Evolutionary conservation across 2,113 vertebrate genomes (phyloP).

Genomic region (Amphilophus citrinellus): DNA sequence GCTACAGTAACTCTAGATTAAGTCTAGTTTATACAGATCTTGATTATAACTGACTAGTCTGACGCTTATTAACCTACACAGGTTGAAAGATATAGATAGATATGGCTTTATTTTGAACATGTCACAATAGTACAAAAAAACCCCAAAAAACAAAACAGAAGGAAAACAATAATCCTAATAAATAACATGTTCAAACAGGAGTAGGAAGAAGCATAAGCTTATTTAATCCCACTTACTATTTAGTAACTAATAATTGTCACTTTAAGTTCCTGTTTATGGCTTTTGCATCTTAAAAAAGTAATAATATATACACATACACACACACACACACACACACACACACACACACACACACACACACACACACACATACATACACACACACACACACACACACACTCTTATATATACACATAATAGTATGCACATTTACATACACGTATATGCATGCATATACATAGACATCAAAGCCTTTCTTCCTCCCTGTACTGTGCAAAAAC

Average conservation of each 20-base stretch:
- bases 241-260: neutral
- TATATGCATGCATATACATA: neutral
- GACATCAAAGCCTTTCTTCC: neutral
- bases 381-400: neutral
- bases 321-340: too few relatives aligned
- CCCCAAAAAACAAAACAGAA: neutral
- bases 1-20: neutral
- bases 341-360: too few relatives aligned
- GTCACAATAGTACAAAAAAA: neutral
- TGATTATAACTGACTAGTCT: neutral
- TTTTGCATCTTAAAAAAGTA: too few relatives aligned
- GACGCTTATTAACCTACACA: neutral
- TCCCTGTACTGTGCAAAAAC: rapidly evolving
- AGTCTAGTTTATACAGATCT: neutral
- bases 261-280: neutral
- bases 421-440: neutral
- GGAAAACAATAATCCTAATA: neutral
- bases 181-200: neutral
- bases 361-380: neutral
- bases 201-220: neutral
- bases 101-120: neutral
- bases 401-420: neutral
- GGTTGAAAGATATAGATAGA: neutral
- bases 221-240: neutral
- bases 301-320: neutral